These are phyloP conservation scores for Tuberolachnus salignus DNA, from an alignment of 2,888 invertebrate species.

Conservation along the genomic window DNA sequence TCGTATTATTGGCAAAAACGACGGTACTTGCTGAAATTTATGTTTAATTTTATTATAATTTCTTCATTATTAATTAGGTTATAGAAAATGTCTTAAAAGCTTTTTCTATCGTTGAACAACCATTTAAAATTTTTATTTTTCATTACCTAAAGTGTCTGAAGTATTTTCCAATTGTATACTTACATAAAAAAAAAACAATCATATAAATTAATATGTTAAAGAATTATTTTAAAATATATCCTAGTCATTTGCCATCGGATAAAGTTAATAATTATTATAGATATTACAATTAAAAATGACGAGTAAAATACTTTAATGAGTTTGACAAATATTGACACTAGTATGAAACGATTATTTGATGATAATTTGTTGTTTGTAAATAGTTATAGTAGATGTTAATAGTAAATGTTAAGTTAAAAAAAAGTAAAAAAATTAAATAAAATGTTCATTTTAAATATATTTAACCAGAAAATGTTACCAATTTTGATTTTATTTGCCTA, in stretches of 20 bases:
- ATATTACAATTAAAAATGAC: background rate
- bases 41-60: background rate
- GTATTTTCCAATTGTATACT: no score
- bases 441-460: no score
- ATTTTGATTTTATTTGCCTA: no score
- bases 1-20: constrained; percentile 90
- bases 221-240: background rate
- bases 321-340: background rate
- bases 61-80: no score
- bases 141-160: background rate
- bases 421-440: no score
- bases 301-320: no score
- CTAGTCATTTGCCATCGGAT: constrained; percentile 34
- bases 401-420: no score
- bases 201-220: background rate
- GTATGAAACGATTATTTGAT: no score
- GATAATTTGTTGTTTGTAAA: background rate
- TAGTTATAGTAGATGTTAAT: no score
- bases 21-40: constrained; percentile 75
- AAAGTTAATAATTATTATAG: background rate
- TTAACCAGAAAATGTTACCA: no score
- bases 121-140: no score
- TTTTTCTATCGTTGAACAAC: no score
- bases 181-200: background rate
- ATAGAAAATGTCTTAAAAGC: background rate